Evolutionary conservation across 2,797 vertebrate species (phyloP).

Genomic region (Megaceryle alcyon): DNA sequence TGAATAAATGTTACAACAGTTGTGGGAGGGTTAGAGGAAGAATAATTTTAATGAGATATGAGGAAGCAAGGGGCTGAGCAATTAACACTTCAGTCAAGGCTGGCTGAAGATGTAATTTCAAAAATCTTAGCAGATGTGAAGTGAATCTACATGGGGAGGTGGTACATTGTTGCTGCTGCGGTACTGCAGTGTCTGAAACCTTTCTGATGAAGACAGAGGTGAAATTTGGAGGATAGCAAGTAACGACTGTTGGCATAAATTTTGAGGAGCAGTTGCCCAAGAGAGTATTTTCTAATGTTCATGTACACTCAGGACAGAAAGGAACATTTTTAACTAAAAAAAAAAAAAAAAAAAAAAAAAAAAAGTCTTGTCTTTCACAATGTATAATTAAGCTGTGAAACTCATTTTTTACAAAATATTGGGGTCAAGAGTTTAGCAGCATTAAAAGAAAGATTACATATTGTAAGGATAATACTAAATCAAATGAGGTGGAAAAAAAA

Average conservation of each 20-base stretch:
- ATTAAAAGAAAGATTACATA: constrained; percentile 15
- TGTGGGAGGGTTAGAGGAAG: neutral
- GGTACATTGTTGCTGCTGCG: neutral
- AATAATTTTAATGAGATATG: neutral
- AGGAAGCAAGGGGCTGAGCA: neutral
- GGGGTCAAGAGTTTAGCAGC: constrained; percentile 7
- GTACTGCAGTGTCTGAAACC: neutral
- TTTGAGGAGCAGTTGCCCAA: neutral
- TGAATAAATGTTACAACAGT: neutral
- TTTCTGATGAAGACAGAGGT: neutral
- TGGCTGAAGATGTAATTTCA: neutral
- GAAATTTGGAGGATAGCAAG: neutral
- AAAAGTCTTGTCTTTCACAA: neutral
- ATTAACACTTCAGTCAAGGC: neutral
- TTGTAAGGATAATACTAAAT: neutral
- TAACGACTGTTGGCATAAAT: neutral
- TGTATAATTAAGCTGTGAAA: constrained; percentile 19
- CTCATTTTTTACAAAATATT: constrained; percentile 17
- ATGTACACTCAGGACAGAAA: neutral
- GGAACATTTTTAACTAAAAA: neutral
- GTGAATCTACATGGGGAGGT: neutral
- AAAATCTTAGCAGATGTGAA: neutral
- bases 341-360: constrained; percentile 1
- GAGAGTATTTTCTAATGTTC: constrained; percentile 33
- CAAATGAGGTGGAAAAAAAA: neutral